Evolutionary conservation across 2,797 vertebrate genomes (phyloP).

Genomic region (Intellagama lesueurii): DNA sequence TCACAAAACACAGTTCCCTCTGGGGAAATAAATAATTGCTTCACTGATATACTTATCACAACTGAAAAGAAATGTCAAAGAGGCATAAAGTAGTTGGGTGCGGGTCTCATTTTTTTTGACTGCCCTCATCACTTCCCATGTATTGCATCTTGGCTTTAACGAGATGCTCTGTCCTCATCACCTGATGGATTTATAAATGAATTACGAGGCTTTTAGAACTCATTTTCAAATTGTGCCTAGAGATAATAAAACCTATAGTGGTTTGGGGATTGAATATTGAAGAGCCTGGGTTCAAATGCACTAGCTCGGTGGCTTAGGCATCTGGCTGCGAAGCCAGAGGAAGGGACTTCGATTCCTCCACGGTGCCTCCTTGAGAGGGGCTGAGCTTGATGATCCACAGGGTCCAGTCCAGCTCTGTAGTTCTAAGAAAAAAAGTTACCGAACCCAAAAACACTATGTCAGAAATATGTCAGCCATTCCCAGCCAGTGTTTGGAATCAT

Average conservation of each 20-base stretch:
- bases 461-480: too few species aligned
- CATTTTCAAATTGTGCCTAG: background rate
- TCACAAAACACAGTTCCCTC: background rate
- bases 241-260: background rate
- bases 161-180: background rate
- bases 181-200: background rate
- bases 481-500: too few species aligned
- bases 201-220: background rate
- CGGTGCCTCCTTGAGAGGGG: too few species aligned
- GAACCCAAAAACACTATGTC: background rate
- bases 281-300: background rate
- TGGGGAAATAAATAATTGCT: background rate
- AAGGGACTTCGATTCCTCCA: too few species aligned
- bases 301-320: background rate
- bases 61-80: background rate
- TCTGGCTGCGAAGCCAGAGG: too few species aligned
- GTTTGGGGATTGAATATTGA: background rate
- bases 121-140: background rate
- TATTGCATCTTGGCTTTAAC: background rate
- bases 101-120: background rate
- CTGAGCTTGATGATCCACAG: too few species aligned
- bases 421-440: too few species aligned
- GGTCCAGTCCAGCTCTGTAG: too few species aligned
- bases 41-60: constrained; percentile 10
- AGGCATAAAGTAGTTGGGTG: background rate